Base-by-base conservation (phyloP, 1,140 invertebrate species). In the Drosophila tristis region DNA sequence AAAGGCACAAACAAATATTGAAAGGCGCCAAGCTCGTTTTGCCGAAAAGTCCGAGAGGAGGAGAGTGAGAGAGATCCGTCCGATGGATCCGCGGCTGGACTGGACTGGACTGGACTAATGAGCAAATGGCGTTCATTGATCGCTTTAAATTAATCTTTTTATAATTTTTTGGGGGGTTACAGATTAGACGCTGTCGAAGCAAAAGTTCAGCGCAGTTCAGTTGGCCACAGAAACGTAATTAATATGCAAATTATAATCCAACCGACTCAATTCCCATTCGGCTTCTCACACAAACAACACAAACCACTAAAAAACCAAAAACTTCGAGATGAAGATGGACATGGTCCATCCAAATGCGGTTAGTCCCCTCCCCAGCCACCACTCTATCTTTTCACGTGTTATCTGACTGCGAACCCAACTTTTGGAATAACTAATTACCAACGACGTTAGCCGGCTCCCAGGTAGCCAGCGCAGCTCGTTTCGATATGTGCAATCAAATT, bases 71-170 rank as follows among this genome's bases (percentile, higher is more conserved):
- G 44, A 70, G 81, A 86, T 86, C 78, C 82, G 74, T 63, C 35
- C 35, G 35, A 39, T 35, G 8, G 8, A 9, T 35, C 31, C 9
- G 31, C 26, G 26, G 26, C 26, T 35, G 31, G 31, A 35, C 8
- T 35, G 31, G 31, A 35, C 8, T 35, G 31, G 31, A 35, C 9
- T 35, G 59, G 73, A 73, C 84, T 89, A 89, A 89, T 89, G 84
- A 89, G 84, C 84, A 89, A 89, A 89, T 89, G 84, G 84, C 84
- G 84, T 89, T 89, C 84, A 89, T 81, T 89, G 84, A 89, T 89
- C 84, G 84, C 84, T 84, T 89, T 89, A 89, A 89, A 89, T 89
- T 89, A 89, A 89, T 89, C 84, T 89, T 89, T 89, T 89, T 87
- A 74, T 89, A 84, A 89, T 84, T 89, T 89, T 89, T 80, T 85